Base-by-base conservation (phyloP, 2,888 invertebrate species). In the Stegophylla sp. region DNA sequence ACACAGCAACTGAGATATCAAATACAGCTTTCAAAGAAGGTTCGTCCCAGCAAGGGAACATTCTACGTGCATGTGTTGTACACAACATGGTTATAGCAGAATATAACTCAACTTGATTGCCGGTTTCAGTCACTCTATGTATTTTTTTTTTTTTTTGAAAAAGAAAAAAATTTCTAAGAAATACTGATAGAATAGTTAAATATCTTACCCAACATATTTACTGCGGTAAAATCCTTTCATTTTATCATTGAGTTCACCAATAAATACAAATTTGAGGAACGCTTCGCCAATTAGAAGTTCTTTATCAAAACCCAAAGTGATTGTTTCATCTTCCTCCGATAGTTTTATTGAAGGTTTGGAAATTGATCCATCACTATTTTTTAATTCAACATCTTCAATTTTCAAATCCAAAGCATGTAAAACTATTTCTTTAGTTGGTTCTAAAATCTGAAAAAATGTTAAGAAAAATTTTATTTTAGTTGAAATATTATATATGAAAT, bases 21-120 rank as follows among this genome's bases (percentile, higher is more conserved):
- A 98, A 98, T 1, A 94, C 96, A 1, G 97, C 94, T 87, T 98
- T 98, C 83, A 94, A 91, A n/a, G 95, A 94, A 9, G 98, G 98
- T 87, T 98, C 98, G 87, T 98, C 98, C 96, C 96, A 98, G 87
- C 97, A 98, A 4, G 98, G 98, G 86, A 98, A 97, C 86, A 96
- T 95, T 84, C 94, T 89, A 81, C 98, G 90, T 10, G 98, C 98
- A 88, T 94, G 93, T 3, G 94, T 94, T 0, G 95, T 90, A 86
- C 94, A 94, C 86, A 97, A 97, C 87, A 97, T 96, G 76, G 97
- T 97, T 82, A 95, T 95, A 43, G 94, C 96, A 48, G 93, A 93
- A 86, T 91, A 93, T 73, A 92, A 90, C 85, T 93, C 93, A 84
- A 92, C 92, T 17, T 51, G 41, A 51, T 66, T 23, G 56, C 86